Evolutionary conservation across 2,888 invertebrate genomes (phyloP).

Genomic region (Petrolisthes cinctipes): DNA sequence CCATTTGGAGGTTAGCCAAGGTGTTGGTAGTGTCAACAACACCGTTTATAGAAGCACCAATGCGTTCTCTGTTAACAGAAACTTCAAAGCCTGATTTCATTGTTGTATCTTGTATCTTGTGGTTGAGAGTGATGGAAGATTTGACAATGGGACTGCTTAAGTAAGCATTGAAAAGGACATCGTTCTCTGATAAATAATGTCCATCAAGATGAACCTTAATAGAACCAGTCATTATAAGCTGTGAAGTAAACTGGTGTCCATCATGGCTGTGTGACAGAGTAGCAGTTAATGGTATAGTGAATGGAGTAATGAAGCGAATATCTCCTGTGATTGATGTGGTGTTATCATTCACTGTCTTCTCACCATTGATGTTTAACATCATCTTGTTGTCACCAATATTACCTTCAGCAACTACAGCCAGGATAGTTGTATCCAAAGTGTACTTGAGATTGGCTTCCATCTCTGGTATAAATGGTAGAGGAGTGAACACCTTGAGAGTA

Average conservation of each 20-base stretch:
- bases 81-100: conserved; percentile 31
- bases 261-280: conserved; percentile 30
- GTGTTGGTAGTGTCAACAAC: conserved; percentile 21
- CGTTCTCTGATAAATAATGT: conserved; percentile 28
- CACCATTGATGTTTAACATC: conserved; percentile 39
- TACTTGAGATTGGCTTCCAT: conserved; percentile 35
- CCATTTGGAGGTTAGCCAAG: conserved; percentile 32
- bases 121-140: conserved; percentile 34
- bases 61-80: conserved; percentile 31
- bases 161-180: conserved; percentile 25
- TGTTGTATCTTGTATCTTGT: conserved; percentile 42
- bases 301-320: conserved; percentile 50
- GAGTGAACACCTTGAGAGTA: conserved; percentile 11
- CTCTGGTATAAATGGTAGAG: conserved; percentile 1
- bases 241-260: conserved; percentile 32
- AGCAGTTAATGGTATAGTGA: conserved; percentile 44
- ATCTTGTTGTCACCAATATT: conserved; percentile 39
- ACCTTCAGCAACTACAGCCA: conserved; percentile 33
- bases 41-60: conserved; percentile 32
- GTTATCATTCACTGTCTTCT: conserved; percentile 21
- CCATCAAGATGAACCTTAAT: conserved; percentile 51
- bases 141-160: conserved; percentile 38
- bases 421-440: conserved; percentile 1
- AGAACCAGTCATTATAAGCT: conserved; percentile 39
- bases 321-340: conserved; percentile 36